These are phyloP conservation scores for Antechinus stuartii DNA, from an alignment of 2,113 vertebrate species.

Conservation along the genomic window DNA sequence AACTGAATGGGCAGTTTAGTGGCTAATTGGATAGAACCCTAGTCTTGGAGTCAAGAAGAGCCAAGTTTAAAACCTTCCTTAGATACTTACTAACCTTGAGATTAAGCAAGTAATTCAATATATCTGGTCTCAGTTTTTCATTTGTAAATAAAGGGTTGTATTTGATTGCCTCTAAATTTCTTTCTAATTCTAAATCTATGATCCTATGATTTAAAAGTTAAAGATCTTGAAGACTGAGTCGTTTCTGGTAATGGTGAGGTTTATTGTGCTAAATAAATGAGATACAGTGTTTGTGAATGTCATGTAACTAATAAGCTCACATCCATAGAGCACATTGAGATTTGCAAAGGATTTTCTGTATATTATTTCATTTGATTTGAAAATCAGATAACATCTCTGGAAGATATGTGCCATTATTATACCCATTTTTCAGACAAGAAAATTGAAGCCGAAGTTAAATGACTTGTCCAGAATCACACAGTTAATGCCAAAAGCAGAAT, in stretches of 20 bases:
- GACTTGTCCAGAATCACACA: background rate
- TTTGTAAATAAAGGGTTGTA: background rate
- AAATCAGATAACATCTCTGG: background rate
- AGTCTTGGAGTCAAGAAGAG: background rate
- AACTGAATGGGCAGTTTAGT: background rate
- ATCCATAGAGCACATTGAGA: background rate
- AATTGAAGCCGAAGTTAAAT: too few species aligned
- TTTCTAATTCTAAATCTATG: background rate
- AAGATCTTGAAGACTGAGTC: background rate
- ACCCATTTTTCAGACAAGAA: background rate
- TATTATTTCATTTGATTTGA: background rate
- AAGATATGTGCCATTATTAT: background rate
- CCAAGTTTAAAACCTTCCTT: background rate
- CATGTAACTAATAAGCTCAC: background rate
- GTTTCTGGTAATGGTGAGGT: background rate
- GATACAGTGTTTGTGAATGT: background rate
- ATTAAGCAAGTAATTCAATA: background rate
- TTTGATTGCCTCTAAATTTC: background rate
- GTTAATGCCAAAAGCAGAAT: background rate
- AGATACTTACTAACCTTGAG: background rate
- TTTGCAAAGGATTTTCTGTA: too few species aligned
- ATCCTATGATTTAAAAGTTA: background rate
- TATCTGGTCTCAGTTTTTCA: background rate
- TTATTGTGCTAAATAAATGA: background rate
- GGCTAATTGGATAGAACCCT: background rate